Base-by-base conservation (phyloP, 2,888 invertebrate genomes). In the Agonopterix alstromeriana region DNA sequence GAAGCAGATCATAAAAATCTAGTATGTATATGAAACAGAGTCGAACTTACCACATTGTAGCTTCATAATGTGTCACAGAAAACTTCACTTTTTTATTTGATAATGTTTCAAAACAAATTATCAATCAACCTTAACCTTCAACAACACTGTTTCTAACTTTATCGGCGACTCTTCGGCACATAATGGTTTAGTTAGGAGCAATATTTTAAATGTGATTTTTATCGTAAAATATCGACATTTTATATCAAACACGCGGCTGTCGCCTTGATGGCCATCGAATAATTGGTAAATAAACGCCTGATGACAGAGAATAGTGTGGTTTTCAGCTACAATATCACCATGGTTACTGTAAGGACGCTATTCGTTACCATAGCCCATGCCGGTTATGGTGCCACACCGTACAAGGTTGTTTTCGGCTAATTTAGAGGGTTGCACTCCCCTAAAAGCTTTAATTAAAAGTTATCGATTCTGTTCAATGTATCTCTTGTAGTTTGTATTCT, bases 231-330 rank as follows among this genome's bases (percentile, higher is more conserved):
- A 61, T 61, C 57, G 60, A 61, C 63, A 49, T 27, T 27, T 44
- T 54, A 10, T 8, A 42, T 48, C 46, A 10, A 43, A 61, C 69
- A 67, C 65, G 68, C 62, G 65, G 55, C 58, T 59, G 56, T 56
- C 69, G 69, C 66, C 70, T 58, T 59, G 56, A 57, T 70, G 69
- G 66, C 70, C 66, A 65, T 67, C 65, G 62, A 64, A 63, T 76
- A 68, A 76, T 77, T 75, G 68, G 77, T 80, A 81, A 80, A 79
- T 78, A 80, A 74, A 78, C 70, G 67, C 52, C 53, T 56, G 10
- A 55, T 67, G 68, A 71, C 67, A 65, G 60, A 51, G 56, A 55
- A 63, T 60, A 60, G 55, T 64, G 67, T 63, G 57, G 65, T 60
- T 46, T 51, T 46, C 47, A 53, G 53, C 48, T 56, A 57, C 53